Evolutionary conservation across 2,113 vertebrate genomes (phyloP).

Genomic region (Pomatorhinus ruficollis): DNA sequence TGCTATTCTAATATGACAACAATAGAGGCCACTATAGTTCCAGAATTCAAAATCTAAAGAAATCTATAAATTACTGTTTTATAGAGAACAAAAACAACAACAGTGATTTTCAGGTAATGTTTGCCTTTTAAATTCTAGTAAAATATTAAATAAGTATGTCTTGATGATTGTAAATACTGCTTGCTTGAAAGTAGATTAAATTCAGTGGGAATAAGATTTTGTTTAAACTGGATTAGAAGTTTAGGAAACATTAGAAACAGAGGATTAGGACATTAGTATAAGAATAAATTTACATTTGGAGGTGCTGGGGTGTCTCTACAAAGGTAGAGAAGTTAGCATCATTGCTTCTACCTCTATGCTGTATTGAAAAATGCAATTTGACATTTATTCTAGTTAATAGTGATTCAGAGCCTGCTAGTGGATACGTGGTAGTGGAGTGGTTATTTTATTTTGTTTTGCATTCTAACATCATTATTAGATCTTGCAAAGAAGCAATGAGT

Average conservation of each 20-base stretch:
- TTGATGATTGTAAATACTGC: neutral
- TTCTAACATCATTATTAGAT: neutral
- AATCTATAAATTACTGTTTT: neutral
- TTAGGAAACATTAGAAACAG: neutral
- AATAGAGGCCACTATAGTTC: conserved; percentile 76
- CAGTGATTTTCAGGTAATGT: neutral
- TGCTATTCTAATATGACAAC: conserved; percentile 70
- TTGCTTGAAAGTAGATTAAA: neutral
- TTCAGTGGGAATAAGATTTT: neutral
- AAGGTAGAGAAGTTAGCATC: neutral
- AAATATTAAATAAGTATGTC: conserved; percentile 3
- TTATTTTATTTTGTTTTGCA: neutral
- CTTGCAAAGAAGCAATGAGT: neutral
- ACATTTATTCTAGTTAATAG: neutral
- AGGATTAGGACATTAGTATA: neutral
- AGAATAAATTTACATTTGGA: conserved; percentile 21
- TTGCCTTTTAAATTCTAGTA: conserved; percentile 16
- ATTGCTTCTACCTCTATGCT: neutral
- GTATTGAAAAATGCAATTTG: neutral
- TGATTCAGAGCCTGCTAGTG: neutral
- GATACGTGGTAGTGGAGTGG: neutral
- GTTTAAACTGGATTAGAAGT: neutral
- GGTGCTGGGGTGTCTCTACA: neutral
- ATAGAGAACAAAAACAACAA: neutral
- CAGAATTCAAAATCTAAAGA: conserved; percentile 53